A percentile compares a stretch with the other conserved stretches of the same genome.
These are phyloP conservation scores for Sparus aurata DNA, from an alignment of 2,797 vertebrate genomes.

Conservation along the genomic window DNA sequence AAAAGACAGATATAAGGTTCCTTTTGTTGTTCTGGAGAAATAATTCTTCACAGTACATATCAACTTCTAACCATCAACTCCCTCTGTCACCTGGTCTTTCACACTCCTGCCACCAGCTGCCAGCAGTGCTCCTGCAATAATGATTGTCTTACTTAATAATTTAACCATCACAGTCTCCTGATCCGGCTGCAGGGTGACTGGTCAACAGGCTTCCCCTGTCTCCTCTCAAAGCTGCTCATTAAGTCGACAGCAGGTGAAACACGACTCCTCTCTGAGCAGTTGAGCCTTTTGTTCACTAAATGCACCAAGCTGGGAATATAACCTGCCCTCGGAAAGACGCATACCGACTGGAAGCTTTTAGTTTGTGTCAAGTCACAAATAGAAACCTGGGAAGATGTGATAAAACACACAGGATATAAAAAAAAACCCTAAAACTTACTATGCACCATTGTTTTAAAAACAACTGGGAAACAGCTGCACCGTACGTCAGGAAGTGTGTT, in stretches of 20 bases:
- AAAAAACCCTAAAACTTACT: background rate
- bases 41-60: background rate
- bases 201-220: constrained; percentile 38
- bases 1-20: background rate
- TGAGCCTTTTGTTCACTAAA: constrained; percentile 37
- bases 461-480: background rate
- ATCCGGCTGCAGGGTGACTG: constrained; percentile 10
- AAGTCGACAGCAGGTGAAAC: constrained; percentile 42
- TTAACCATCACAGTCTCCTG: constrained; percentile 24
- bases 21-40: background rate
- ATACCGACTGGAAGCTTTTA: constrained; percentile 8
- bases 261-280: constrained; percentile 35
- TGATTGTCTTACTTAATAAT: constrained; percentile 41
- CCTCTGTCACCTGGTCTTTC: constrained; percentile 12
- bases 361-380: background rate
- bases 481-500: too few species aligned
- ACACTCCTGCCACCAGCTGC: constrained; percentile 22
- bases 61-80: background rate
- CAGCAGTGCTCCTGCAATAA: constrained; percentile 9
- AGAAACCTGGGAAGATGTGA: background rate
- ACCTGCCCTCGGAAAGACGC: background rate
- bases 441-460: background rate
- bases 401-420: background rate
- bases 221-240: constrained; percentile 47
- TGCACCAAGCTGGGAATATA: constrained; percentile 34